Conservation (phyloP, 2,797 vertebrate species). For the Leucoraja ocellata region DNA sequence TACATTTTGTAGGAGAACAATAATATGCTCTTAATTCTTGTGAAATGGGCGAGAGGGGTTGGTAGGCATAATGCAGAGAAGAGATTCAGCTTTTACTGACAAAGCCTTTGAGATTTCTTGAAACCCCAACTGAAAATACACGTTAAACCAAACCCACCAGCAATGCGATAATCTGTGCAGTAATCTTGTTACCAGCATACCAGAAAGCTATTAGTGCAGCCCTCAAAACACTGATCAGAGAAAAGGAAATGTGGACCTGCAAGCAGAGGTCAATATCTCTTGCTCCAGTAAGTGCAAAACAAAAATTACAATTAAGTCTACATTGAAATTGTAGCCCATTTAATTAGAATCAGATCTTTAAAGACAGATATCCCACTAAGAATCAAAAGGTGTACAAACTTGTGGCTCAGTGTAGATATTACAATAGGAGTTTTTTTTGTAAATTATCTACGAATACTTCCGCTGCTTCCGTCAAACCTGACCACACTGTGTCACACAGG, state of each 20-base stretch:
- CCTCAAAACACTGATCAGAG: background rate
- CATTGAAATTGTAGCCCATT: background rate
- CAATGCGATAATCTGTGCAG: too few relatives aligned
- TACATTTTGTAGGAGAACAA: background rate
- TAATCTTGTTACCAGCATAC: background rate
- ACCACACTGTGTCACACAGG: conserved; percentile 1
- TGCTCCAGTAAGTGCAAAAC: background rate
- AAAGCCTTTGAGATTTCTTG: background rate
- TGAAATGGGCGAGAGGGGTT: too few relatives aligned
- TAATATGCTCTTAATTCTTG: background rate
- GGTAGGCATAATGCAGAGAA: background rate
- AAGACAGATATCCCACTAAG: background rate
- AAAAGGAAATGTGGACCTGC: background rate
- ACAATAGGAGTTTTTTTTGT: conserved; percentile 2
- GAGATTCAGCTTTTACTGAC: background rate
- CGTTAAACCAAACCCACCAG: background rate
- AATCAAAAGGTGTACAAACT: background rate
- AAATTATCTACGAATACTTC: conserved; percentile 12
- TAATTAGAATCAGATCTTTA: background rate
- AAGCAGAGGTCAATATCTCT: background rate
- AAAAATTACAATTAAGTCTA: conserved; percentile 1
- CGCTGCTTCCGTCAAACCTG: conserved; percentile 23
- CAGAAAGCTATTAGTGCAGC: too few relatives aligned
- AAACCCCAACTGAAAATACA: background rate
- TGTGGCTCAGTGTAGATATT: background rate